A percentile compares a stretch with the other conserved stretches of the same genome.
Conservation (phyloP, 2,888 invertebrate species). For the Frankliniella fusca region DNA sequence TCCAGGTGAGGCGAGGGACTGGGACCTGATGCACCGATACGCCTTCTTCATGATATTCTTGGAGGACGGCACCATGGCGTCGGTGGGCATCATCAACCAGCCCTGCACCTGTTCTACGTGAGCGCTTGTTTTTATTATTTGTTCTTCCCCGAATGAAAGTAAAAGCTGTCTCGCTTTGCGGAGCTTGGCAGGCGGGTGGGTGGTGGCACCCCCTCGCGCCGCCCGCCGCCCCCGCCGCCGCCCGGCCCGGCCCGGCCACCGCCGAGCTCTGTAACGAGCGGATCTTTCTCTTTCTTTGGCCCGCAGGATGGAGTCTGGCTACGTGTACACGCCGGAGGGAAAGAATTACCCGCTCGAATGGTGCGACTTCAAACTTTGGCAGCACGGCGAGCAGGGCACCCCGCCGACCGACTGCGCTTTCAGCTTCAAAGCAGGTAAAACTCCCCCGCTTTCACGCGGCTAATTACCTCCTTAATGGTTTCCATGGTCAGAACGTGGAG, state of each 20-base stretch:
- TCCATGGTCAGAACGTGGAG: too few species aligned
- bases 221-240: too few species aligned
- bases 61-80: constrained; percentile 63
- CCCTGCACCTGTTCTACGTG: constrained; percentile 60
- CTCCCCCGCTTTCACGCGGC: too few species aligned
- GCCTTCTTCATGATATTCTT: constrained; percentile 73
- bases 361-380: constrained; percentile 61
- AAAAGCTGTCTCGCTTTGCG: background rate
- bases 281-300: background rate
- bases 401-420: constrained; percentile 64
- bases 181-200: too few species aligned
- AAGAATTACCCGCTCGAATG: constrained; percentile 56
- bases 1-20: constrained; percentile 64
- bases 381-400: constrained; percentile 63
- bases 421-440: constrained; percentile 53
- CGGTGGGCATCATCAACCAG: constrained; percentile 71
- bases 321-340: constrained; percentile 54
- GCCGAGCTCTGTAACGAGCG: background rate
- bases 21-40: constrained; percentile 70
- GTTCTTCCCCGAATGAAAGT: background rate
- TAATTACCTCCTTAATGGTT: too few species aligned
- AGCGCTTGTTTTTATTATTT: constrained; percentile 42
- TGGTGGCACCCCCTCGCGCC: too few species aligned
- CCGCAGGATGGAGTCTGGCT: constrained; percentile 61
- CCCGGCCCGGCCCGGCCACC: too few species aligned